phyloP scores from a whole-genome alignment of 2,888 invertebrate genomes.

The Calliopum simillimum region DNA sequence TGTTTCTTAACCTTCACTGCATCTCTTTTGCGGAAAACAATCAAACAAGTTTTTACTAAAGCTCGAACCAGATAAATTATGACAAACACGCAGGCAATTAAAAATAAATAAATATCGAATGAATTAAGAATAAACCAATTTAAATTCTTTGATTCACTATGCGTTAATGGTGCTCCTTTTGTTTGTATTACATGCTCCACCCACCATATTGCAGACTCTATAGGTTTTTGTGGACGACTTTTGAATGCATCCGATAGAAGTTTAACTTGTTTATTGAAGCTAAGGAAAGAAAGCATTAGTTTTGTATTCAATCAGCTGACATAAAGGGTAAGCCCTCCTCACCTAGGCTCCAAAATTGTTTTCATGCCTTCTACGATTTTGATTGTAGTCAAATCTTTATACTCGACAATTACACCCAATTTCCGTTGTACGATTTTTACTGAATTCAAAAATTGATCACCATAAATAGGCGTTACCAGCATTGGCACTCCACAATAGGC shows the following conservation, averaged over 20 bases:
- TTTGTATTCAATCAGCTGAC: neutral
- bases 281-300: conserved; percentile 36
- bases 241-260: conserved; percentile 67
- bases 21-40: neutral
- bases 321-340: conserved; percentile 28
- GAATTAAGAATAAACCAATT: conserved; percentile 68
- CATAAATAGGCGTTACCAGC: conserved; percentile 74
- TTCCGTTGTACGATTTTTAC: conserved; percentile 69
- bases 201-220: conserved; percentile 74
- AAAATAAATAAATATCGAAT: conserved; percentile 66
- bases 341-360: conserved; percentile 57
- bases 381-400: conserved; percentile 67
- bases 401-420: conserved; percentile 69
- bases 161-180: conserved; percentile 69
- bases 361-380: conserved; percentile 68
- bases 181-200: conserved; percentile 73
- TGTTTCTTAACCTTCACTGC: conserved; percentile 7
- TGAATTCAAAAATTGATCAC: conserved; percentile 73
- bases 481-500: conserved; percentile 74
- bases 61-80: neutral
- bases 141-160: conserved; percentile 66
- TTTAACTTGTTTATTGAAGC: conserved; percentile 62
- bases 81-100: neutral
- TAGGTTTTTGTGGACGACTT: conserved; percentile 70
- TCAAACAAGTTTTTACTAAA: conserved; percentile 2